These are phyloP conservation scores for Minunthozetes semirufus DNA, from an alignment of 2,888 invertebrate species.

Conservation along the genomic window DNA sequence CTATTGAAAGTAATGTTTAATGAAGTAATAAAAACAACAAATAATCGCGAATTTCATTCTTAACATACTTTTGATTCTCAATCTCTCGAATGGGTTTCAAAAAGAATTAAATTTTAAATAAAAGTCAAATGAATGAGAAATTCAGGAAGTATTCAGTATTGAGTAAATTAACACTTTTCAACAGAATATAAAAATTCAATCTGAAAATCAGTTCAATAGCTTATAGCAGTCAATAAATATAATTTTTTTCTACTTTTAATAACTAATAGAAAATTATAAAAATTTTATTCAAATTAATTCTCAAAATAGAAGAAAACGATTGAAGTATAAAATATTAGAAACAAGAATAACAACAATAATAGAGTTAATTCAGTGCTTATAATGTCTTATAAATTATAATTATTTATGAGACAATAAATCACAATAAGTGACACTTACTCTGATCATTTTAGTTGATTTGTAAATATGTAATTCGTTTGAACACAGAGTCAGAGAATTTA, in stretches of 20 bases:
- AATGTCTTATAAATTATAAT: background rate
- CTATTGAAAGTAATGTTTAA: background rate
- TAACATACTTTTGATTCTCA: slow-evolving; percentile 1
- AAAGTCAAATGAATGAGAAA: background rate
- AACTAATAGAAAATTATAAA: background rate
- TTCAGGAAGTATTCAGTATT: slow-evolving; percentile 1
- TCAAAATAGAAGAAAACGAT: background rate
- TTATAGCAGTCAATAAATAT: background rate
- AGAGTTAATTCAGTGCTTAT: background rate
- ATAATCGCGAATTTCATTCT: background rate
- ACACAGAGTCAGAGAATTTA: background rate
- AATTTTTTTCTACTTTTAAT: background rate
- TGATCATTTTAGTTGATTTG: background rate
- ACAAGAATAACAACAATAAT: background rate
- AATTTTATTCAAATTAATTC: background rate
- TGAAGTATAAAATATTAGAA: background rate
- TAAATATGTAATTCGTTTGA: background rate
- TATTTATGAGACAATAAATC: background rate
- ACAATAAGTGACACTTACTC: background rate
- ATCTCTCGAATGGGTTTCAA: background rate
- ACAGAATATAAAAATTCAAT: background rate
- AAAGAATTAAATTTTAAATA: background rate
- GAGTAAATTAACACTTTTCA: background rate
- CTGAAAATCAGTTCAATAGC: background rate
- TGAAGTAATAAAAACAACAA: background rate